Conservation (phyloP, 1,140 invertebrate genomes). For the Coenobita brevimanus region DNA sequence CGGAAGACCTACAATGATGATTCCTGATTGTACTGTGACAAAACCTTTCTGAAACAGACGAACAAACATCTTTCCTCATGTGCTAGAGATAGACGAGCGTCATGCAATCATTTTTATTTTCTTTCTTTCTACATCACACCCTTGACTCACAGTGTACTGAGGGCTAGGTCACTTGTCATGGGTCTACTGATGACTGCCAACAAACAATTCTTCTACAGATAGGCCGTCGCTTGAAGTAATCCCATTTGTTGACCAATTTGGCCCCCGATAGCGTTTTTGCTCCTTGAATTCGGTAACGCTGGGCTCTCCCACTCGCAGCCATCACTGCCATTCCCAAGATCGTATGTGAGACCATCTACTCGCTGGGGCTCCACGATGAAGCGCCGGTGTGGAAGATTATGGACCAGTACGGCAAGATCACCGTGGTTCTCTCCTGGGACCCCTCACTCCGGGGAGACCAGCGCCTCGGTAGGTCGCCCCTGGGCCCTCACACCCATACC, state of each 20-base stretch:
- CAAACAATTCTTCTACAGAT: slow-evolving; percentile 53
- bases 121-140: slow-evolving; percentile 27
- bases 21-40: neutral
- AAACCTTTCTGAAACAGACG: slow-evolving; percentile 38
- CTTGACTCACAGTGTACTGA: slow-evolving; percentile 26
- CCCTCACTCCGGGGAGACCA: slow-evolving; percentile 58
- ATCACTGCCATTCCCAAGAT: slow-evolving; percentile 96
- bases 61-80: slow-evolving; percentile 44
- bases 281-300: slow-evolving; percentile 63
- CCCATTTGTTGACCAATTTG: slow-evolving; percentile 57
- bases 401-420: slow-evolving; percentile 73
- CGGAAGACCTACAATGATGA: slow-evolving; percentile 34
- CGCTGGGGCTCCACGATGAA: slow-evolving; percentile 93
- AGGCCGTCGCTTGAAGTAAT: slow-evolving; percentile 39
- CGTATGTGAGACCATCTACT: slow-evolving; percentile 96
- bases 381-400: slow-evolving; percentile 76
- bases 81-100: slow-evolving; percentile 53
- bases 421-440: slow-evolving; percentile 73
- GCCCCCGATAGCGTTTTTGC: slow-evolving; percentile 31
- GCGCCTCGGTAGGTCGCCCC: slow-evolving; percentile 45
- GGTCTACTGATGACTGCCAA: slow-evolving; percentile 50
- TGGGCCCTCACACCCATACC: neutral
- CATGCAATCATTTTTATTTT: slow-evolving; percentile 30
- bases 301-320: slow-evolving; percentile 75
- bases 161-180: slow-evolving; percentile 19